Evolutionary conservation across 2,113 vertebrate genomes (phyloP).

Genomic region (Cyprinus carpio): DNA sequence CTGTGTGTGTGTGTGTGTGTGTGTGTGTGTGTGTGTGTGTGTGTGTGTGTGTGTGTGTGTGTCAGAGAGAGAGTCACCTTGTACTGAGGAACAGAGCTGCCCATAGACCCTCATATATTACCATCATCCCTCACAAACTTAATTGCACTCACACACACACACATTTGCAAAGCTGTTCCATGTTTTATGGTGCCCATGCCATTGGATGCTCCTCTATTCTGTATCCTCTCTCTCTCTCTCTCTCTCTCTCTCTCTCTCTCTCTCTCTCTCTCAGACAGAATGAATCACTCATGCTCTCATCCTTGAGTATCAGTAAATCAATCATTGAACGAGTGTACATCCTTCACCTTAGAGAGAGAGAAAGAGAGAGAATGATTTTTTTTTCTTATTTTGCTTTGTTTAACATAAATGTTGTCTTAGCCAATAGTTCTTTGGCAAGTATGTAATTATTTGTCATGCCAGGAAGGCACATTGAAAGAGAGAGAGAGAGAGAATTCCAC

Average conservation of each 20-base stretch:
- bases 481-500: conserved; percentile 9
- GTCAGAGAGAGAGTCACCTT: conserved; percentile 50
- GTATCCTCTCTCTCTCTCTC: not conserved
- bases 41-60: conserved; percentile 9
- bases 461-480: conserved; percentile 1
- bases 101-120: conserved; percentile 49
- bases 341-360: conserved; percentile 10
- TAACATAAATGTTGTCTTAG: not conserved
- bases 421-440: conserved; percentile 1
- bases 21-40: not conserved
- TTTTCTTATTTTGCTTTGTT: conserved; percentile 7
- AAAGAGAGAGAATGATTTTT: not conserved
- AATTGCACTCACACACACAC: conserved; percentile 36
- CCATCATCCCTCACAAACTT: conserved; percentile 33
- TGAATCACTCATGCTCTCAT: conserved; percentile 5
- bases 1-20: not conserved
- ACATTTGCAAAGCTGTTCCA: not conserved
- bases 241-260: not conserved
- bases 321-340: conserved; percentile 15
- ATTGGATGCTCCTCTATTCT: conserved; percentile 19
- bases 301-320: conserved; percentile 14
- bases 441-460: not conserved
- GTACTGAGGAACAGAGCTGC: conserved; percentile 24
- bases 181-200: conserved; percentile 19
- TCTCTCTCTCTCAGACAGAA: not conserved